Evolutionary conservation across 2,797 vertebrate species (phyloP), one percentile per base, ranked within the genome.

Genomic region (Echiichthys vipera): DNA sequence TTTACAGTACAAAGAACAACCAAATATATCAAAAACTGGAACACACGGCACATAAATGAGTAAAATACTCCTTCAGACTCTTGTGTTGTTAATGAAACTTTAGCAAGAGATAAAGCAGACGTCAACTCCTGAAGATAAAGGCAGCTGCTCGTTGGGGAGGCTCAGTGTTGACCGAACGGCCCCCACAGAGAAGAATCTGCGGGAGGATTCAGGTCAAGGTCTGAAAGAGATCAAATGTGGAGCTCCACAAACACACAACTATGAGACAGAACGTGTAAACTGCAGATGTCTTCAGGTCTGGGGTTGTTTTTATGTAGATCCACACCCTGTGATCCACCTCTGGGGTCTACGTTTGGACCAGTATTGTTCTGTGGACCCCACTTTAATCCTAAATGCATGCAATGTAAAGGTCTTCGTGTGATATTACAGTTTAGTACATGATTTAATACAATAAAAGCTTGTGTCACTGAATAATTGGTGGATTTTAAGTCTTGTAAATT

Each of bases 151-250:
- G 13, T 8, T 32, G 18, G 10, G 8, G 14, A 46, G 15, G 39
- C 25, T 30, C 39, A 15, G 8, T 10, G 40, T 22, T n/a, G 43
- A 37, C 5, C 10, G 5, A 34, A 46, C 30, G 25, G 0, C 4
- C 22, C 20, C 22, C 30, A 7, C 6, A 8, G 12, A 50, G 20
- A 34, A 43, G 9, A 39, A 49, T 7, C 24, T 49, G 65, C 2
- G 17, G 65, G 65, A 58, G 32, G 65, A 40, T 58, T 68, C 65
- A 69, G 6, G 13, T n/a, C 55, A 59, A 49, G 45, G 36, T 40
- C 25, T 9, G n/a, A n/a, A n/a, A n/a, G 18, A 20, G 14, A 34
- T 54, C 22, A 42, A 53, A 20, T 8, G 10, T 25, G 50, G 15
- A 39, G 65, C 32, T 27, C 30, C n/a, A 39, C n/a, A 54, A 37